Base-by-base conservation (phyloP, 2,888 invertebrate species). In the Agrotis exclamationis region DNA sequence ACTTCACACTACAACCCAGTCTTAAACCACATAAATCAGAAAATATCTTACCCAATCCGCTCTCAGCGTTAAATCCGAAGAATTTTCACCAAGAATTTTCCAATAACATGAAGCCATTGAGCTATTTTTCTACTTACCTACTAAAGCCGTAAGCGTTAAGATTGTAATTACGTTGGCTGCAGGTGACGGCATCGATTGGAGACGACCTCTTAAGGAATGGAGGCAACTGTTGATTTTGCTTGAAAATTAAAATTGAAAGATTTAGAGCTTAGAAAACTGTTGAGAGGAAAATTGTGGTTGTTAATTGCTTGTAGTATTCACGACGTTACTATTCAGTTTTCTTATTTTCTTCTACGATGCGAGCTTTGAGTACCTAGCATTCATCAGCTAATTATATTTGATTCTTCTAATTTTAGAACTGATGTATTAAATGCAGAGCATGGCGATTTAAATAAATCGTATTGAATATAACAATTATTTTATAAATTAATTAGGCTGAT, bases 81-180 rank as follows among this genome's bases (percentile, higher is more conserved):
- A 64, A 70, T 80, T 73, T 74, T 63, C 80, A 69, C 22, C 16
- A 33, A 74, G 81, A 77, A 77, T 77, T 83, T 80, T 84, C 70
- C 80, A 82, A 80, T 85, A 75, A 80, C 62, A 70, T 68, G 64
- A 75, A 79, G 54, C 57, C 63, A 65, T 76, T 57, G 24, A 48
- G 70, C 63, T 76, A 79, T 76, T 81, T 84, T 79, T 73, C 70
- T 74, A 75, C 69, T 81, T 84, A 76, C 66, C 69, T 71, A 73
- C 67, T 70, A 63, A 48, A 69, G 53, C 56, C 45, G 78, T 51
- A 53, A 77, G 81, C 81, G 79, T 68, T 77, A 83, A 85, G 79
- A 85, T 83, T 83, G 83, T 88, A 89, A 89, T 89, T 87, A 88
- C 80, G 53, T 76, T 71, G 63, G 63, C 64, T 88, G 87, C 85